A percentile compares a stretch with the other conserved stretches of the same genome.
These are phyloP conservation scores for Apis cerana DNA, from an alignment of 1,140 invertebrate species.

Conservation along the genomic window DNA sequence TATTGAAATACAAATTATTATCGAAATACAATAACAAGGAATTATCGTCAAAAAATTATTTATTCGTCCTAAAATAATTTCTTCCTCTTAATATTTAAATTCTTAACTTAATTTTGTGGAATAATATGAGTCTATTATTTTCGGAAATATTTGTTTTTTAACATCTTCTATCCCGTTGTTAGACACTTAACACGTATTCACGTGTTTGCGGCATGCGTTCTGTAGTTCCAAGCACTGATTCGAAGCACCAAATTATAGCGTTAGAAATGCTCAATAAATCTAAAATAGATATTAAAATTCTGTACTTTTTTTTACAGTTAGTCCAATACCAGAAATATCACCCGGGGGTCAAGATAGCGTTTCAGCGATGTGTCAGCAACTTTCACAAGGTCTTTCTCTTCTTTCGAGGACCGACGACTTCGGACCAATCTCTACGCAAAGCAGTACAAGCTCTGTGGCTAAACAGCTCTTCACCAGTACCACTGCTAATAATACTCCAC, in stretches of 20 bases:
- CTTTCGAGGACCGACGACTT: constrained; percentile 86
- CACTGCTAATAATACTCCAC: constrained; percentile 63
- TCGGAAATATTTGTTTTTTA: neutral
- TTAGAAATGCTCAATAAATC: neutral
- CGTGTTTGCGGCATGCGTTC: constrained; percentile 56
- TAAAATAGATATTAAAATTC: neutral
- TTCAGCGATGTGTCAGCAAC: constrained; percentile 93
- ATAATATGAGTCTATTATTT: neutral
- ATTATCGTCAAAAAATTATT: neutral
- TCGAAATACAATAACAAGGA: neutral
- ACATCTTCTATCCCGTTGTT: constrained; percentile 18
- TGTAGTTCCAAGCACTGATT: constrained; percentile 61
- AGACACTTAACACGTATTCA: constrained; percentile 21
- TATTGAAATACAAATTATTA: neutral
- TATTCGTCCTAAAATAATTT: neutral
- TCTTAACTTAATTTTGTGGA: neutral
- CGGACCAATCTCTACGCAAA: constrained; percentile 80
- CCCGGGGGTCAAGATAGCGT: constrained; percentile 88
- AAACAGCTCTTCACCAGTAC: constrained; percentile 71
- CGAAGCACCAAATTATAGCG: constrained; percentile 17
- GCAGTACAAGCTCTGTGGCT: constrained; percentile 68
- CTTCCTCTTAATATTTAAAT: neutral
- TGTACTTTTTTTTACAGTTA: constrained; percentile 81
- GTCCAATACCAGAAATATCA: constrained; percentile 91
- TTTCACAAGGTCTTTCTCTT: constrained; percentile 90